Base-by-base conservation (phyloP, 2,113 vertebrate genomes). In the Passer montanus region DNA sequence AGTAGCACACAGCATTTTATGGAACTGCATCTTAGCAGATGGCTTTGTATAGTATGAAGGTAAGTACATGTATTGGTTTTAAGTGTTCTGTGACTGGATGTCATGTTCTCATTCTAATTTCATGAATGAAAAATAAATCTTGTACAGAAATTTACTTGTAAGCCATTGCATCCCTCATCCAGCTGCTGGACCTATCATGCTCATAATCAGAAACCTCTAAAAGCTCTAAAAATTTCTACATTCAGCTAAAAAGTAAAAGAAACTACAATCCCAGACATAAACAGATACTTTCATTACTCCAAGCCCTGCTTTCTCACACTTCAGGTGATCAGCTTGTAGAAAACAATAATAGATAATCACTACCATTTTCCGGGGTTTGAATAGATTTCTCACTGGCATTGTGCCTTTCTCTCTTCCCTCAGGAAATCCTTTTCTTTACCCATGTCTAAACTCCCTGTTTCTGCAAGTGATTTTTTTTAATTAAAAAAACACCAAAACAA, bases 221-320 rank as follows among this genome's bases (percentile, higher is more conserved):
- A 37, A 60, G 27, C 27, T 79, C 79, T 12, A 64, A 59, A 67
- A 43, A 59, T 7, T 30, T 67, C 66, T 52, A 59, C 39, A 15
- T 84, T 69, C 35, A 44, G 21, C 27, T 73, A 37, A 72, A 63
- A 8, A 41, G 7, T 9, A 47, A 58, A 80, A 84, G 28, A 59
- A 56, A 24, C 16, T n/a, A n/a, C 46, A 72, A 20, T 26, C 13
- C 13, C 1, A 2, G 24, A 41, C 0, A 2, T 60, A 37, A 59
- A 52, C 9, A 41, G 24, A 47, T 46, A 31, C 6, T 86, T 93
- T 46, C 1, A 7, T 52, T 21, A 44, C 6, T 78, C 7, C 22
- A 72, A 20, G 33, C 9, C 3, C 27, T 79, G 19, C n/a, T 85
- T 89, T 75, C 9, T 16, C 21, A 35, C 15, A 33, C 3, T 39